A percentile compares a stretch with the other conserved stretches of the same genome.
These are phyloP conservation scores for Oenanthe melanoleuca DNA, from an alignment of 2,113 vertebrate species.

Conservation along the genomic window DNA sequence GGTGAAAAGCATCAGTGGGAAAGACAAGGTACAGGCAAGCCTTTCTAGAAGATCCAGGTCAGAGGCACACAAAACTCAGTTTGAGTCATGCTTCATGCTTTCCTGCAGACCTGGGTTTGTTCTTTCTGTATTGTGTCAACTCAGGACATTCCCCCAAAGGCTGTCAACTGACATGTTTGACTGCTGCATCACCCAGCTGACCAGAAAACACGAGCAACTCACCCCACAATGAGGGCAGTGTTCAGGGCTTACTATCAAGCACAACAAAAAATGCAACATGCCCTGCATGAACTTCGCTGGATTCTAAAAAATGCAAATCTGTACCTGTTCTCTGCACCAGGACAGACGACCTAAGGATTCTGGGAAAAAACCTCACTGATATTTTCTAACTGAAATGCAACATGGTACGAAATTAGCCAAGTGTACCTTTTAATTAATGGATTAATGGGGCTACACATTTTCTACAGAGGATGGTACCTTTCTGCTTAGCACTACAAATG, in stretches of 20 bases:
- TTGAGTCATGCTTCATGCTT: background rate
- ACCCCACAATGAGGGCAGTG: background rate
- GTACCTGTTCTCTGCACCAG: background rate
- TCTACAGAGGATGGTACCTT: background rate
- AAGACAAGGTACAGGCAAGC: background rate
- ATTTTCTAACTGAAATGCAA: background rate
- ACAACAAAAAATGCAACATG: background rate
- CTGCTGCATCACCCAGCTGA: constrained; percentile 9
- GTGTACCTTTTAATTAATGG: background rate
- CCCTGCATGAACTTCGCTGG: background rate
- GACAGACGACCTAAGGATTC: background rate
- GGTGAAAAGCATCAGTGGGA: background rate
- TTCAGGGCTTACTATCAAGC: background rate
- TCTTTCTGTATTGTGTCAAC: background rate
- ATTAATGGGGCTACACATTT: accelerated
- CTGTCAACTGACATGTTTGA: background rate
- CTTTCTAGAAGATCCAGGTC: background rate
- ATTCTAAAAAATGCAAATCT: background rate
- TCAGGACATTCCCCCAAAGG: constrained; percentile 38
- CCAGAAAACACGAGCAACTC: constrained; percentile 7
- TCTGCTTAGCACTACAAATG: background rate
- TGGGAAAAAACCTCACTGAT: background rate
- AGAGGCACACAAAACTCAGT: background rate
- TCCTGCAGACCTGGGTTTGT: background rate
- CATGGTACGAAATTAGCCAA: background rate